These are phyloP conservation scores for Orthonychiurus folsomi DNA, from an alignment of 2,888 invertebrate species.

Conservation along the genomic window DNA sequence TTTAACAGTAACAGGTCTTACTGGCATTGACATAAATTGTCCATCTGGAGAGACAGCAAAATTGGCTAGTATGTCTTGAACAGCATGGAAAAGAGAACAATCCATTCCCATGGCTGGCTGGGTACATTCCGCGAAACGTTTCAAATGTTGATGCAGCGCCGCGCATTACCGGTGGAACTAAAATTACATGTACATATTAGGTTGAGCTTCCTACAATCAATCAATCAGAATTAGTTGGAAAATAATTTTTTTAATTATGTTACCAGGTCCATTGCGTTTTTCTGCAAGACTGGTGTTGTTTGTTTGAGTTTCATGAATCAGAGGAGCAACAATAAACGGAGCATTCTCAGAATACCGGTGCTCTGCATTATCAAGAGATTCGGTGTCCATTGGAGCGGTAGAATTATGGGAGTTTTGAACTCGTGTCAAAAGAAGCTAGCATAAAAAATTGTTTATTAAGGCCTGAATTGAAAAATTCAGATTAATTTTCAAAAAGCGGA, in stretches of 20 bases:
- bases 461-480: too few relatives aligned
- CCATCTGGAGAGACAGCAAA: conserved; percentile 71
- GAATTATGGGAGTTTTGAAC: conserved; percentile 43
- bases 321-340: conserved; percentile 69
- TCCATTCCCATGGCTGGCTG: conserved; percentile 52
- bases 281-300: conserved; percentile 82
- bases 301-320: conserved; percentile 78
- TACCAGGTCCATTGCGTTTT: conserved; percentile 52
- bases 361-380: conserved; percentile 8
- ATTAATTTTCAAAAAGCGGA: conserved; percentile 41
- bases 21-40: conserved; percentile 46
- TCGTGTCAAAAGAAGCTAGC: conserved; percentile 64
- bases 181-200: background rate
- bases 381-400: conserved; percentile 2
- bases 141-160: conserved; percentile 57
- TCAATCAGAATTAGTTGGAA: background rate
- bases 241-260: conserved; percentile 28
- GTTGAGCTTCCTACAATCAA: background rate
- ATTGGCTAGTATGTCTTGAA: conserved; percentile 76
- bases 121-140: conserved; percentile 66
- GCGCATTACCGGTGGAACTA: conserved; percentile 41
- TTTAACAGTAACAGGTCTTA: background rate
- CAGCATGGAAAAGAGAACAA: conserved; percentile 83
- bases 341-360: conserved; percentile 31
- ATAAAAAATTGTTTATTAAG: too few relatives aligned